Percentiles rank a stretch among this genome's conserved stretches.
phyloP scores from a whole-genome alignment of 2,113 vertebrate genomes.

The Ploceus nigricollis region DNA sequence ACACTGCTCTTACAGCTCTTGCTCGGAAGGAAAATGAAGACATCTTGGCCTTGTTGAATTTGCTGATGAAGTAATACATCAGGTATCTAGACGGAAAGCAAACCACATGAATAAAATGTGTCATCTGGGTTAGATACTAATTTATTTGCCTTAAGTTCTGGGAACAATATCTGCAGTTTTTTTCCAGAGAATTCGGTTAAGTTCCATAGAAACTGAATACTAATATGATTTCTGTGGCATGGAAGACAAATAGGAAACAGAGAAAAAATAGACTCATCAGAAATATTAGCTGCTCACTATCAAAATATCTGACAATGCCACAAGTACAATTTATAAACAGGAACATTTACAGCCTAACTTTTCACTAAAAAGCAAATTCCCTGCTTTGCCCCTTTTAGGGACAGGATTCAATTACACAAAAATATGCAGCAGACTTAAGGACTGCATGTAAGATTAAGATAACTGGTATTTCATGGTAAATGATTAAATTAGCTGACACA shows the following conservation, averaged over 20 bases:
- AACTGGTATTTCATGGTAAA: slow-evolving; percentile 69
- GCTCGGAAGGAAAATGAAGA: slow-evolving; percentile 76
- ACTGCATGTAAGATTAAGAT: slow-evolving; percentile 64
- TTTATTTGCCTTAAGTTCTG: not conserved
- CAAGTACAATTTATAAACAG: slow-evolving; percentile 9
- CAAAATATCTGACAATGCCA: not conserved
- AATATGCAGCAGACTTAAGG: slow-evolving; percentile 47
- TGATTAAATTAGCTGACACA: slow-evolving; percentile 73
- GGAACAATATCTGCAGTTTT: slow-evolving; percentile 27
- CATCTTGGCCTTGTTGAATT: slow-evolving; percentile 72
- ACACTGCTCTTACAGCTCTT: slow-evolving; percentile 17
- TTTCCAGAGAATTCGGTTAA: not conserved
- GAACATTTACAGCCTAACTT: slow-evolving; percentile 43
- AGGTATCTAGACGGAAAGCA: slow-evolving; percentile 70
- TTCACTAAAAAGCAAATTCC: slow-evolving; percentile 53
- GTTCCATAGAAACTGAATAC: not conserved
- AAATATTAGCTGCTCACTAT: not conserved
- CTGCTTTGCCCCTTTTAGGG: slow-evolving; percentile 33
- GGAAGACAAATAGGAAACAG: slow-evolving; percentile 1
- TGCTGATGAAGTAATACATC: slow-evolving; percentile 60
- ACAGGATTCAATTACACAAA: slow-evolving; percentile 69
- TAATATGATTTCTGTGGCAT: slow-evolving; percentile 15
- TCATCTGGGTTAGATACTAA: not conserved
- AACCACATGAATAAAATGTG: not conserved
- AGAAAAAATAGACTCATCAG: slow-evolving; percentile 13